Evolutionary conservation across 2,113 vertebrate genomes (phyloP), one percentile per base, ranked within the genome.

Genomic region (Microtus richardsoni): DNA sequence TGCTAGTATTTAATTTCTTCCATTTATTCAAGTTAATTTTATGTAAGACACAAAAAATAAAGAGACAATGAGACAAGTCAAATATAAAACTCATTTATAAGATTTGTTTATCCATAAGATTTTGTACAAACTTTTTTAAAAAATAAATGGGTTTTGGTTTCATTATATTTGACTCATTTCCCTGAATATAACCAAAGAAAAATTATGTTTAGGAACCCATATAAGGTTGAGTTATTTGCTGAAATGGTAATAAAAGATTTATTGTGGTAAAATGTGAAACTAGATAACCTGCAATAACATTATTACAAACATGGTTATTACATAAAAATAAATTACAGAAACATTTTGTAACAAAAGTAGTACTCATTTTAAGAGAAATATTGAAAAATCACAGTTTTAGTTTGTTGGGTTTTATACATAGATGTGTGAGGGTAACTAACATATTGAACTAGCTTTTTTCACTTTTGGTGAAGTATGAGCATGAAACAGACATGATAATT

Each of bases 401-500:
- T 97, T 96, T 95, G 93, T 95, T 95, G 70, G 33, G 82, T 93
- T 95, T 91, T 33, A 95, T 97, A 49, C 74, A 97, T 77, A 96
- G 85, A 92, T 47, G 71, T 89, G 79, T 60, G 86, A 94, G 77
- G 96, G 28, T 78, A 97, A 54, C 74, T 95, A 97, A 96, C 49
- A 95, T 95, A 95, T 17, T 96, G 80, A 93, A 44, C 83, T 78
- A 88, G 28, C 73, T 96, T 77, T 95, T 96, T 88, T 96, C 91
- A 97, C 68, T 97, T 97, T 62, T 89, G 28, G 30, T 94, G 88
- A 98, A 96, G 64, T 88, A 91, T 0, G 94, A 92, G 73, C 84
- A 96, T 95, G 96, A 96, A 96, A 36, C 39, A 97, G 24, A 44
- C 96, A 10, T 89, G 93, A 70, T 94, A 95, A 95, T 97, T 97